These are phyloP conservation scores for Drosophila malerkotliana DNA, from an alignment of 1,140 invertebrate species.

Conservation along the genomic window DNA sequence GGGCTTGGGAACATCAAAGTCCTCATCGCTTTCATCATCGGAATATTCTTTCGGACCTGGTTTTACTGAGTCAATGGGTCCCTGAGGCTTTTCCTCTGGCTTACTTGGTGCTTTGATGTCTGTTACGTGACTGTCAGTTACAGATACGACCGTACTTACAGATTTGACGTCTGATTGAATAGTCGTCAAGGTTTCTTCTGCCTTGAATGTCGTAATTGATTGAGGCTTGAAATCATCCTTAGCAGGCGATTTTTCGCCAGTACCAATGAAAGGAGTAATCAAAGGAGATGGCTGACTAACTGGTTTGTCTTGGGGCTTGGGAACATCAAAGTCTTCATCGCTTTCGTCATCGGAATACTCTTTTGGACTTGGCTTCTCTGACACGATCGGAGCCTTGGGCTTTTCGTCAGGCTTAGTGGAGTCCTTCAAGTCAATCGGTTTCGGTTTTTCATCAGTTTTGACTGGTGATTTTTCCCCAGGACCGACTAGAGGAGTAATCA, in stretches of 20 bases:
- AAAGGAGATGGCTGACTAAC: background rate
- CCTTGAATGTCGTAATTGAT: background rate
- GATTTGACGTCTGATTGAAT: background rate
- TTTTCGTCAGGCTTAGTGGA: too few species aligned
- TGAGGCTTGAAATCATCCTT: background rate
- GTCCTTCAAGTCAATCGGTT: too few species aligned
- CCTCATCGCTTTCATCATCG: too few species aligned
- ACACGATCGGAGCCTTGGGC: too few species aligned
- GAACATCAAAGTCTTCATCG: slow-evolving; percentile 18
- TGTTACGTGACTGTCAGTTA: background rate
- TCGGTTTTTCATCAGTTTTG: too few species aligned
- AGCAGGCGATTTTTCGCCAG: slow-evolving; percentile 1
- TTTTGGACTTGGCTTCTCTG: slow-evolving; percentile 3
- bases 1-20: too few species aligned
- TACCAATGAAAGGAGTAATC: background rate
- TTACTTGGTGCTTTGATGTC: background rate
- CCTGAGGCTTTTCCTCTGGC: background rate
- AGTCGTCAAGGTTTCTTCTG: background rate
- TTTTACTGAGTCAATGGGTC: background rate
- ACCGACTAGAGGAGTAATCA: too few species aligned
- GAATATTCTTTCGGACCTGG: background rate
- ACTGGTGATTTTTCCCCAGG: too few species aligned
- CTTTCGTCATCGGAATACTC: slow-evolving; percentile 21
- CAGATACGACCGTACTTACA: background rate
- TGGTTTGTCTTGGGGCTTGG: slow-evolving; percentile 11